Conservation (phyloP, 2,797 vertebrate species). For the Heteromormyrus szaboi region DNA sequence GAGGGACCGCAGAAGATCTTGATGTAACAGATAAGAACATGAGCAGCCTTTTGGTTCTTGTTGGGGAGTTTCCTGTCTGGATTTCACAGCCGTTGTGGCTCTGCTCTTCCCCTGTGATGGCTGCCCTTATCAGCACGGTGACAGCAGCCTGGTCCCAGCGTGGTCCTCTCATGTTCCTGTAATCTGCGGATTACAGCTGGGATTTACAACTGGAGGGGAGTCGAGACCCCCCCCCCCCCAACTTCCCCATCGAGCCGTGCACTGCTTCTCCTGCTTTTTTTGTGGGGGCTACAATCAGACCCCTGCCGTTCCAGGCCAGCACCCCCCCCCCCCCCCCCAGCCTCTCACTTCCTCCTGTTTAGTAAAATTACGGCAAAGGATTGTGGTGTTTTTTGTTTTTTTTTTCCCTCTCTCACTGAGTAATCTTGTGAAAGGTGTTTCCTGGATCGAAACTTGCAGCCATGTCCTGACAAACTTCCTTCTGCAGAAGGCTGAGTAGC, state of each 20-base stretch:
- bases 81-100: not conserved
- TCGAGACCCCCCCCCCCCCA: not conserved
- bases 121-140: not conserved
- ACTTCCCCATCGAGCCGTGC: not conserved
- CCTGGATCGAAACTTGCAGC: not conserved
- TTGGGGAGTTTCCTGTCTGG: not conserved
- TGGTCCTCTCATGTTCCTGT: not conserved
- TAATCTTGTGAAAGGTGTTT: not conserved
- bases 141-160: not conserved
- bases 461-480: not conserved
- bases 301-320: not conserved
- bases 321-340: not conserved
- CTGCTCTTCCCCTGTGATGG: not conserved
- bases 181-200: not conserved
- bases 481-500: not conserved
- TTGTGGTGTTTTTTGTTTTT: not conserved
- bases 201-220: not conserved
- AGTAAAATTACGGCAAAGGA: not conserved
- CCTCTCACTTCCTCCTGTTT: not conserved
- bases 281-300: not conserved
- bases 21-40: not conserved
- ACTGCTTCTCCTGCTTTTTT: not conserved
- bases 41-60: not conserved
- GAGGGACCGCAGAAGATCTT: not conserved
- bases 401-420: not conserved